Percentiles rank a stretch among this genome's conserved stretches.
These are phyloP conservation scores for Gerosis bhagava DNA, from an alignment of 2,888 invertebrate species.

Conservation along the genomic window DNA sequence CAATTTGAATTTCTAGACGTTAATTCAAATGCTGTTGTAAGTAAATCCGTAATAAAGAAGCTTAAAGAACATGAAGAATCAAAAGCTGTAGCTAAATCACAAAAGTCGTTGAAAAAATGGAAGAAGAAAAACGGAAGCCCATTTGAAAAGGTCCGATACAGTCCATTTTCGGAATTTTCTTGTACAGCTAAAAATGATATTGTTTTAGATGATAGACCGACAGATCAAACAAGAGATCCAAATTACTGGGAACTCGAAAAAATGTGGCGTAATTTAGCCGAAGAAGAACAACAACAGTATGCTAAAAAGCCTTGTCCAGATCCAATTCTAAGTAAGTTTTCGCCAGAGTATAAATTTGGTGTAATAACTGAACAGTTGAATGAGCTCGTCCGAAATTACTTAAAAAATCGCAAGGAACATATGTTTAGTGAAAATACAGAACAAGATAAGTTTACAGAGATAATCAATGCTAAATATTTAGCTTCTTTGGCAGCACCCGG, in stretches of 20 bases:
- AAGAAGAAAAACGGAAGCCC: slow-evolving; percentile 77
- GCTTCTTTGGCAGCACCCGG: slow-evolving; percentile 93
- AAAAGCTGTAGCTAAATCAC: slow-evolving; percentile 75
- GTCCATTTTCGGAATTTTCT: slow-evolving; percentile 84
- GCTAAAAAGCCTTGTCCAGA: slow-evolving; percentile 85
- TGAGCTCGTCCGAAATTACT: slow-evolving; percentile 83
- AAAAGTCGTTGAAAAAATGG: slow-evolving; percentile 85
- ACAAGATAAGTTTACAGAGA: slow-evolving; percentile 82
- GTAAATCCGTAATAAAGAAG: slow-evolving; percentile 78
- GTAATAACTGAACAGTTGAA: slow-evolving; percentile 92
- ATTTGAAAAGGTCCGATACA: slow-evolving; percentile 66
- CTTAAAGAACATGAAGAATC: slow-evolving; percentile 81
- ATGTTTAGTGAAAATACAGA: slow-evolving; percentile 54
- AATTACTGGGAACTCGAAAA: slow-evolving; percentile 83
- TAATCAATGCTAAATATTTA: slow-evolving; percentile 90
- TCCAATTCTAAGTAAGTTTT: slow-evolving; percentile 86
- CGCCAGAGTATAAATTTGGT: slow-evolving; percentile 91
- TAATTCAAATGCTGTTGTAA: slow-evolving; percentile 87
- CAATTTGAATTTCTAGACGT: slow-evolving; percentile 92
- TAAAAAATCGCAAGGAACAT: slow-evolving; percentile 63
- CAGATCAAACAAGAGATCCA: slow-evolving; percentile 81
- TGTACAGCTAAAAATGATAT: slow-evolving; percentile 71
- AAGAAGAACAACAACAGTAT: slow-evolving; percentile 82
- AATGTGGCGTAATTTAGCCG: slow-evolving; percentile 85
- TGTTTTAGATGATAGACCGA: slow-evolving; percentile 63